These are phyloP conservation scores for Catamblyrhynchus diadema DNA, from an alignment of 2,797 vertebrate genomes.

Conservation along the genomic window DNA sequence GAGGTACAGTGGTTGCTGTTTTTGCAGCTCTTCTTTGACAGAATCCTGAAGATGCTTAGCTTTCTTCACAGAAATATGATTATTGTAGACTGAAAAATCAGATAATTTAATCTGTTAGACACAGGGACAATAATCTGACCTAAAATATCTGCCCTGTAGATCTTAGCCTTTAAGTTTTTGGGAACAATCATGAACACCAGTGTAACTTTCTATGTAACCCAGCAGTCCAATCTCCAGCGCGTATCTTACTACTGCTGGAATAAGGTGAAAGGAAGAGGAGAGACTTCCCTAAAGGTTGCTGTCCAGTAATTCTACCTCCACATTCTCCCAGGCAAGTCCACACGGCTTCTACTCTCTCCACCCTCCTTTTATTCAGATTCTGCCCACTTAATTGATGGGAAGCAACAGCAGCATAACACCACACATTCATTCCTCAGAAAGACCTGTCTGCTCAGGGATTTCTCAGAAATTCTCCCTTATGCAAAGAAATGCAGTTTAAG, in stretches of 20 bases:
- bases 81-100: background rate
- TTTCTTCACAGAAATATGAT: background rate
- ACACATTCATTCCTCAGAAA: background rate
- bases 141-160: background rate
- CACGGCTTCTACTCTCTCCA: background rate
- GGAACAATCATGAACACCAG: fast-evolving
- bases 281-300: background rate
- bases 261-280: background rate
- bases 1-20: fast-evolving
- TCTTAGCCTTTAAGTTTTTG: background rate
- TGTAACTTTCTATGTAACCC: background rate
- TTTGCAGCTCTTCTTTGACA: background rate
- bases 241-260: background rate
- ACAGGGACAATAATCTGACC: background rate
- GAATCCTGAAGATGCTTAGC: background rate
- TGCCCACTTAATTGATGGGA: background rate
- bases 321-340: background rate
- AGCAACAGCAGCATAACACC: background rate
- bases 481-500: background rate
- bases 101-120: background rate
- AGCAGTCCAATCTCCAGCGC: background rate
- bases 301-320: background rate
- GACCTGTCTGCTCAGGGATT: background rate
- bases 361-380: background rate
- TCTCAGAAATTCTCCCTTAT: background rate